Evolutionary conservation across 2,113 vertebrate species (phyloP).

Genomic region (Arizona elegans): DNA sequence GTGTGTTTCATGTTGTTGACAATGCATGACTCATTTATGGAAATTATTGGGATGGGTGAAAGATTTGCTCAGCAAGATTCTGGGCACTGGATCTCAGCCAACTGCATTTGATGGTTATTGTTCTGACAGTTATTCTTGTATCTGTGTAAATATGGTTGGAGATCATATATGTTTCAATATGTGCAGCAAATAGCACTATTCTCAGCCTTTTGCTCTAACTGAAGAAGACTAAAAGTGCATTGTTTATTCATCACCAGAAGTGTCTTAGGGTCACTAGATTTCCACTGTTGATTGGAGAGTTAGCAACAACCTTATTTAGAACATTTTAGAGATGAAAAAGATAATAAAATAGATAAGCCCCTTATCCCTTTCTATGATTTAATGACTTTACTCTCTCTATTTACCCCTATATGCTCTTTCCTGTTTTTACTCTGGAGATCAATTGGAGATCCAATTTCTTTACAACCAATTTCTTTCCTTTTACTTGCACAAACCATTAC

Average conservation of each 20-base stretch:
- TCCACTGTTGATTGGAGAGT: neutral
- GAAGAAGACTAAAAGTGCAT: neutral
- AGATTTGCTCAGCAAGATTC: neutral
- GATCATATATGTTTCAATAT: neutral
- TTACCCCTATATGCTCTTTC: neutral
- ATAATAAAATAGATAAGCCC: neutral
- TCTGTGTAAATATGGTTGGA: neutral
- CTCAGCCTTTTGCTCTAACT: neutral
- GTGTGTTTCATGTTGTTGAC: neutral
- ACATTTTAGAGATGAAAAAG: neutral
- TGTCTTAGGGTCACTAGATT: neutral
- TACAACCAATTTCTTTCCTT: neutral
- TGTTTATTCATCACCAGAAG: neutral
- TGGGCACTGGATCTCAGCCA: neutral
- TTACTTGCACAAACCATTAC: neutral
- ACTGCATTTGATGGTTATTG: neutral
- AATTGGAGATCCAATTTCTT: neutral
- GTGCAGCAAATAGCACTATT: neutral
- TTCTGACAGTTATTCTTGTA: neutral
- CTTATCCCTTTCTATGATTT: neutral
- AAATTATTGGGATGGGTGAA: neutral
- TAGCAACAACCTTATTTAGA: neutral
- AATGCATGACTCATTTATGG: neutral
- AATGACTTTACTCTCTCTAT: neutral
- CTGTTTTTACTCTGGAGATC: neutral